Base-by-base conservation (phyloP, 2,113 vertebrate species). In the Antigone vipio region DNA sequence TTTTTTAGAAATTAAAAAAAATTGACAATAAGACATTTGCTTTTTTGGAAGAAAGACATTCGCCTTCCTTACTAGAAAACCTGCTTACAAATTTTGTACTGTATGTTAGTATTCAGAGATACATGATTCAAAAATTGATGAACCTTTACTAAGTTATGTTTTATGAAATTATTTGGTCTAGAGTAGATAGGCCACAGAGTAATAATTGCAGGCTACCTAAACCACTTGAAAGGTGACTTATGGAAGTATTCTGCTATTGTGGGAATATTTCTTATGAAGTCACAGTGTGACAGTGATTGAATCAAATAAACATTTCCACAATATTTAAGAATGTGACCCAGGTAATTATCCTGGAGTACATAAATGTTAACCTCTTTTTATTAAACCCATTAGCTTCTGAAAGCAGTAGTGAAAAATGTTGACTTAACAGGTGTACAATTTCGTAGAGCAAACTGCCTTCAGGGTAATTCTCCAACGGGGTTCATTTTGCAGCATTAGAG, bases 401-500 rank as follows among this genome's bases (percentile, higher is more conserved):
- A 90, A 94, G 55, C 40, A 62, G 44, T 62, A 68, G 29, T 77
- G 89, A 68, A 84, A 94, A 92, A 81, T 55, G 18, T 94, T 96
- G 82, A 86, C 64, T 94, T 95, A 93, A 45, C 79, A 96, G 85
- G 93, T 94, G 63, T 90, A 56, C 52, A 24, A 1, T 90, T 93
- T 77, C 4, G 6, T 60, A 78, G 89, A 78, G 73, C 75, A 86
- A 84, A 50, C 78, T 95, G 85, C 89, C 72, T 92, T 88, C 71
- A 88, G 93, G 96, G 75, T 83, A n/a, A 4, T 60, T 90, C 85
- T 92, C 89, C 92, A 78, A 0, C 49, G 91, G 95, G 96, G 94
- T 85, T 96, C 82, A 42, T 90, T 94, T 74, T 94, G 95, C 95
- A 92, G 89, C 84, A 35, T 75, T 82, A 78, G 90, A 95, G 82